Evolutionary conservation across 2,888 invertebrate genomes (phyloP).

Genomic region (Eucera pruinosa): DNA sequence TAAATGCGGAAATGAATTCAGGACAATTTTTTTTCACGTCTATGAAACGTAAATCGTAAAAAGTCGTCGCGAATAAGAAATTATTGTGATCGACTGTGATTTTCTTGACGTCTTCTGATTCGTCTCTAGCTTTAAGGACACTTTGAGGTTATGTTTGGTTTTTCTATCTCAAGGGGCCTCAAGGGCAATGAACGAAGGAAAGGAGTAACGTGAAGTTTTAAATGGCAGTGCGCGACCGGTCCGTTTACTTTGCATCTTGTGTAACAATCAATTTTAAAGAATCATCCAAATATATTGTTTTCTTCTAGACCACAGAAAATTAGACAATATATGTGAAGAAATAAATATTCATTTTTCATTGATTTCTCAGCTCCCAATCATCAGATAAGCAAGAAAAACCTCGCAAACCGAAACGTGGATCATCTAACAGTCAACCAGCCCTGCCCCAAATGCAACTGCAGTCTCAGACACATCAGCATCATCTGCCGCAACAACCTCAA

Average conservation of each 20-base stretch:
- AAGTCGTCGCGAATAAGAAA: neutral
- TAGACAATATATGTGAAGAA: neutral
- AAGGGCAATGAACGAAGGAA: conserved; percentile 69
- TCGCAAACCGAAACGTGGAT: conserved; percentile 79
- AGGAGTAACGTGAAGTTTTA: conserved; percentile 68
- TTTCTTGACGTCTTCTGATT: neutral
- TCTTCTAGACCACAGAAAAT: neutral
- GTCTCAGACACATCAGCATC: conserved; percentile 54
- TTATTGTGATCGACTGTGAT: neutral
- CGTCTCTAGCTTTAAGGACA: conserved; percentile 34
- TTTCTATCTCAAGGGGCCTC: conserved; percentile 65
- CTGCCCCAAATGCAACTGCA: conserved; percentile 55
- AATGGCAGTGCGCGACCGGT: conserved; percentile 42
- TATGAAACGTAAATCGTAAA: neutral
- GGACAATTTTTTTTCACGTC: neutral
- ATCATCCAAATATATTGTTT: neutral
- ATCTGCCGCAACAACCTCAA: conserved; percentile 39
- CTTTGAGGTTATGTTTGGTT: conserved; percentile 76
- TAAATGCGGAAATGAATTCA: conserved; percentile 18
- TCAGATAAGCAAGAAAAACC: conserved; percentile 84
- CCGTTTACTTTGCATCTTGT: conserved; percentile 30
- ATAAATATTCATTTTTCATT: neutral
- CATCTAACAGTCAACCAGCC: conserved; percentile 75
- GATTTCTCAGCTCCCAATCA: conserved; percentile 83
- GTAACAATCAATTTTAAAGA: neutral